A percentile compares a stretch with the other conserved stretches of the same genome.
These are phyloP conservation scores for Sebastes diploproa DNA, from an alignment of 2,797 vertebrate genomes.

Conservation along the genomic window DNA sequence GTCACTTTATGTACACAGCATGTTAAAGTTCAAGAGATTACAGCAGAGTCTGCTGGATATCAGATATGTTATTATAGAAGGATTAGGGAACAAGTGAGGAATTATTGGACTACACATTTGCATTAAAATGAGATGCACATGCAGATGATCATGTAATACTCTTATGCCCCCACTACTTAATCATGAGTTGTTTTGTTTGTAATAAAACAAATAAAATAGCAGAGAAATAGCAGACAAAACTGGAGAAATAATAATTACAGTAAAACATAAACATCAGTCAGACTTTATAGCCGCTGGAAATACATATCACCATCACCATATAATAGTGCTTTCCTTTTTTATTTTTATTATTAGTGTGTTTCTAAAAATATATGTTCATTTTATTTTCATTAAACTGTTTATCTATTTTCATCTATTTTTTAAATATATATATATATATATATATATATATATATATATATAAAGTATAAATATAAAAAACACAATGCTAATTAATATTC, in stretches of 20 bases:
- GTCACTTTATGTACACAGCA: not conserved
- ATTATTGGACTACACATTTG: not conserved
- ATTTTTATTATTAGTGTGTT: not conserved
- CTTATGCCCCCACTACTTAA: rapidly evolving
- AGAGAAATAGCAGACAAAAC: not conserved
- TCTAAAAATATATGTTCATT: not conserved
- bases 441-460: no score
- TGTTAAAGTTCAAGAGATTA: not conserved
- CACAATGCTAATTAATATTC: no score
- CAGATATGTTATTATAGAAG: not conserved
- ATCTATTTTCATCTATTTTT: not conserved
- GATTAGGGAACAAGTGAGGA: no score
- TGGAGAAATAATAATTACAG: no score
- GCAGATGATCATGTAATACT: not conserved
- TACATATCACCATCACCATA: not conserved
- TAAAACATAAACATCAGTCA: not conserved
- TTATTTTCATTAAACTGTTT: not conserved
- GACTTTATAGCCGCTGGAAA: not conserved
- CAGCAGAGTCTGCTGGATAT: not conserved
- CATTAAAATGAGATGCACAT: not conserved
- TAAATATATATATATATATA: no score
- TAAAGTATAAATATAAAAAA: not conserved
- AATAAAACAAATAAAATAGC: not conserved
- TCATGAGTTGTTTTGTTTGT: not conserved
- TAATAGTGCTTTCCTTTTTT: not conserved